phyloP scores from a whole-genome alignment of 2,113 vertebrate species.

The Etia nguti region DNA sequence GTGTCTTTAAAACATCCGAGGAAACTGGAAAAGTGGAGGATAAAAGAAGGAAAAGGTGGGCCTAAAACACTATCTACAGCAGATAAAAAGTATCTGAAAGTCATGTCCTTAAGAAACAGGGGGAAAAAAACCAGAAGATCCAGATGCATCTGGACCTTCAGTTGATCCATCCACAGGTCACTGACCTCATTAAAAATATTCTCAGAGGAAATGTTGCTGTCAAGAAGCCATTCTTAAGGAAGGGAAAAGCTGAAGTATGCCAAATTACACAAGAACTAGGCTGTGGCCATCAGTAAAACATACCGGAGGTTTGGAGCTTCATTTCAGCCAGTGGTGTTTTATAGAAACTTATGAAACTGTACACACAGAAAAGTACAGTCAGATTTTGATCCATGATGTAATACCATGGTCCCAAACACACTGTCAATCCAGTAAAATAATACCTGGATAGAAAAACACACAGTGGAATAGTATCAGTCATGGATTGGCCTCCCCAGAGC shows the following conservation, averaged over 20 bases:
- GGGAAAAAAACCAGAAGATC: neutral
- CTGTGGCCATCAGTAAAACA: neutral
- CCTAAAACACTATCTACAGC: neutral
- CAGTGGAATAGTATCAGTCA: neutral
- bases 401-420: neutral
- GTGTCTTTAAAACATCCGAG: neutral
- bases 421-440: neutral
- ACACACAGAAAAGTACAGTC: neutral
- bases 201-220: neutral
- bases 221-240: neutral
- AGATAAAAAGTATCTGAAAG: neutral
- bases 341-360: neutral
- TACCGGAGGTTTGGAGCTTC: neutral
- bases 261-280: neutral
- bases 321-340: neutral
- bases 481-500: neutral
- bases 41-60: neutral
- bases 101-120: neutral
- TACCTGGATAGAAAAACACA: neutral
- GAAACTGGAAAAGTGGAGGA: neutral
- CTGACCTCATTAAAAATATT: neutral
- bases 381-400: neutral
- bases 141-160: neutral
- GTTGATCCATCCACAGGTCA: neutral
- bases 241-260: neutral